A percentile compares a stretch with the other conserved stretches of the same genome.
These are phyloP conservation scores for Camponotus fellah DNA, from an alignment of 2,888 invertebrate genomes.

Conservation along the genomic window DNA sequence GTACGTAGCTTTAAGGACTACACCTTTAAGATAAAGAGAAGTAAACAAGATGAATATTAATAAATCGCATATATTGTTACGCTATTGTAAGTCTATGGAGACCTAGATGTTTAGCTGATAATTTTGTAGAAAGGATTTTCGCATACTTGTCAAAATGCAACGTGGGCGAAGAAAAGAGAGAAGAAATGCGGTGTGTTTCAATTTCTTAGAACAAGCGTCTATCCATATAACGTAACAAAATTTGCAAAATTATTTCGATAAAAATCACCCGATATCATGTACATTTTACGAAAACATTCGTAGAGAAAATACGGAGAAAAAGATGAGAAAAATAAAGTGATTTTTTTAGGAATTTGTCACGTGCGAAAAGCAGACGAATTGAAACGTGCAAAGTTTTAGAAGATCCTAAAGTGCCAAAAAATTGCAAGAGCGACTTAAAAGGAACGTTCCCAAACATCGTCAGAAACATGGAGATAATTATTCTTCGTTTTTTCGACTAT, in stretches of 20 bases:
- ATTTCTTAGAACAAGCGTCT: slow-evolving; percentile 4
- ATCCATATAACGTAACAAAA: not conserved
- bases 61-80: slow-evolving; percentile 56
- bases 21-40: slow-evolving; percentile 42
- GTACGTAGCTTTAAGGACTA: slow-evolving; percentile 45
- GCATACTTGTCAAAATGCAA: slow-evolving; percentile 58
- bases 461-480: not conserved
- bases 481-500: not conserved
- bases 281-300: not conserved
- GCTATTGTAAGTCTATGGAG: slow-evolving; percentile 37
- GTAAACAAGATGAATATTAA: slow-evolving; percentile 35
- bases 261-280: slow-evolving; percentile 11
- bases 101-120: slow-evolving; percentile 65
- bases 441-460: not conserved
- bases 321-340: slow-evolving; percentile 8
- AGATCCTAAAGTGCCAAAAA: slow-evolving; percentile 46
- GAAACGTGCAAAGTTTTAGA: slow-evolving; percentile 17
- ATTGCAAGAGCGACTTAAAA: slow-evolving; percentile 6
- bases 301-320: not conserved
- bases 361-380: not conserved
- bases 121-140: slow-evolving; percentile 72
- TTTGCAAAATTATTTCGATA: not conserved
- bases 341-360: not conserved
- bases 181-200: not conserved
- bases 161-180: not conserved